Percentiles rank a stretch among this genome's conserved stretches.
Evolutionary conservation across 2,888 invertebrate genomes (phyloP).

Genomic region (Brassicogethes aeneus): DNA sequence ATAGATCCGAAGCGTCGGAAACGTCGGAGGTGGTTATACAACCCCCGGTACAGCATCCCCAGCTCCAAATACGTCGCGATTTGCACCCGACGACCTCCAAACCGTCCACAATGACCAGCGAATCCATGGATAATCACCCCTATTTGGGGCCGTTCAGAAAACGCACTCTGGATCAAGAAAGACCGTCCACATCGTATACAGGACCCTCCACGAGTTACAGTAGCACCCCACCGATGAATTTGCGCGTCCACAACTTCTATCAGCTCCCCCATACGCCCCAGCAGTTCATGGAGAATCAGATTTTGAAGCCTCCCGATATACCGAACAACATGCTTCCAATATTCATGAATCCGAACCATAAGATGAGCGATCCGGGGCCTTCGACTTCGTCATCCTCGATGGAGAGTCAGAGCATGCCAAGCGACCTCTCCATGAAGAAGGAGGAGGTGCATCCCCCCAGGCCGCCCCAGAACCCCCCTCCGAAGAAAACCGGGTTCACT

Average conservation of each 20-base stretch:
- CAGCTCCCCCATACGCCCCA: conserved; percentile 22
- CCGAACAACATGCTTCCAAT: conserved; percentile 26
- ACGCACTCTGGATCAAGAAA: conserved; percentile 48
- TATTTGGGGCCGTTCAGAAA: conserved; percentile 50
- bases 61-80: conserved; percentile 68
- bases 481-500: conserved; percentile 72
- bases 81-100: conserved; percentile 47
- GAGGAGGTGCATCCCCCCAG: conserved; percentile 40
- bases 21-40: conserved; percentile 35
- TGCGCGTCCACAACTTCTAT: conserved; percentile 23
- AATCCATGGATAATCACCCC: conserved; percentile 39
- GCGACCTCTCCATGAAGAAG: conserved; percentile 40
- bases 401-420: conserved; percentile 26
- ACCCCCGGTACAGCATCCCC: conserved; percentile 28
- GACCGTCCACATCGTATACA: conserved; percentile 20
- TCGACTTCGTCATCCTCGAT: conserved; percentile 11
- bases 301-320: conserved; percentile 25
- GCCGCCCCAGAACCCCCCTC: conserved; percentile 52
- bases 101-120: conserved; percentile 37
- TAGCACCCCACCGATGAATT: conserved; percentile 29
- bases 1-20: conserved; percentile 46
- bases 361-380: conserved; percentile 13
- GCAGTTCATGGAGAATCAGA: conserved; percentile 21
- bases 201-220: conserved; percentile 21
- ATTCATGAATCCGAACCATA: background rate